These are phyloP conservation scores for Lithobates pipiens DNA, from an alignment of 2,797 vertebrate genomes.

Conservation along the genomic window DNA sequence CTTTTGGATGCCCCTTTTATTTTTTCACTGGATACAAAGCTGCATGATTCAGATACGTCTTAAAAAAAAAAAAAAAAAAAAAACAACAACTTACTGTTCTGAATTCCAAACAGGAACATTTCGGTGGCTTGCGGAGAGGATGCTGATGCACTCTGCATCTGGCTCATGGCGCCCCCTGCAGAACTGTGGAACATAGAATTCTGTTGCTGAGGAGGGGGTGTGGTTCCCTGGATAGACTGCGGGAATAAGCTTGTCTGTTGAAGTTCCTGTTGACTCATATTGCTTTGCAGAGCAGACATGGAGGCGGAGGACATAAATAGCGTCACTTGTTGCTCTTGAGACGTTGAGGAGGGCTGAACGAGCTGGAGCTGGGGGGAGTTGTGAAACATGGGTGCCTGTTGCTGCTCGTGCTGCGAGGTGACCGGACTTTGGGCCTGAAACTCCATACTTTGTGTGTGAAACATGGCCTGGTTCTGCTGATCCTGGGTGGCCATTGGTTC, in stretches of 20 bases:
- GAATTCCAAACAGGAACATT: constrained; percentile 95
- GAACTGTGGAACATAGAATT: constrained; percentile 86
- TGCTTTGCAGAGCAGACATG: constrained; percentile 88
- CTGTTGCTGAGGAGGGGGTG: constrained; percentile 86
- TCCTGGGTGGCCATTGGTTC: constrained; percentile 85
- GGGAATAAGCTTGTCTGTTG: constrained; percentile 88
- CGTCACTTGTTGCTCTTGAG: constrained; percentile 87
- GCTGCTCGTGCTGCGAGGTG: constrained; percentile 79
- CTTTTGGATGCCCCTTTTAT: no score
- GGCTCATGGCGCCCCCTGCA: constrained; percentile 85
- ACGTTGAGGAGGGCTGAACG: constrained; percentile 79
- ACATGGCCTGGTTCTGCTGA: constrained; percentile 85
- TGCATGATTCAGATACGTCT: no score
- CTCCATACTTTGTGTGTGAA: constrained; percentile 91
- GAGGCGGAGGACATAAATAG: constrained; percentile 91
- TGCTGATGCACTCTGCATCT: constrained; percentile 81
- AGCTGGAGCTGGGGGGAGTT: constrained; percentile 93
- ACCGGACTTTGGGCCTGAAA: constrained; percentile 88
- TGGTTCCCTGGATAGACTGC: constrained; percentile 87
- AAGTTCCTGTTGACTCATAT: constrained; percentile 86
- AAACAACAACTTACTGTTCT: constrained; percentile 84
- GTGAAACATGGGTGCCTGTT: constrained; percentile 89
- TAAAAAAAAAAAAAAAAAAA: background rate
- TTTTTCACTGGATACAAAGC: no score
- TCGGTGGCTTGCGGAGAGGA: constrained; percentile 86